Conservation (phyloP, 1,140 invertebrate genomes). For the Lineus longissimus region DNA sequence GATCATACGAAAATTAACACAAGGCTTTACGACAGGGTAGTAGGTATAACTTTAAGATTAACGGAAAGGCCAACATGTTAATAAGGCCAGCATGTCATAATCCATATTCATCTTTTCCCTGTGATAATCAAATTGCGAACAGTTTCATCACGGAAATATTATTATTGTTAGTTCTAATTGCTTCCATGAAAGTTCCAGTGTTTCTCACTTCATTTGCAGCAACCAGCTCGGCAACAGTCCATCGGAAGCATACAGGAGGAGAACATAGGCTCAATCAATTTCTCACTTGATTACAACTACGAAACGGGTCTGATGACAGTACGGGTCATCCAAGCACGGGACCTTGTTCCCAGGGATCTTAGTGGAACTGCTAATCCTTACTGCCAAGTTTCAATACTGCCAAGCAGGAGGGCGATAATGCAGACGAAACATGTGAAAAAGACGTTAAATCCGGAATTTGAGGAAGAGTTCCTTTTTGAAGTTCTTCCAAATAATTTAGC, state of each 20-base stretch:
- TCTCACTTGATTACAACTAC: constrained; percentile 39
- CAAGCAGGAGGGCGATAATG: constrained; percentile 30
- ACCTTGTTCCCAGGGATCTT: constrained; percentile 41
- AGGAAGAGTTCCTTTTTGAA: constrained; percentile 53
- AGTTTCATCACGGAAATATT: too few species aligned
- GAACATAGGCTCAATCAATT: constrained; percentile 41
- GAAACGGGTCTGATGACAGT: constrained; percentile 45
- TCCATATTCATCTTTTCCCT: too few species aligned
- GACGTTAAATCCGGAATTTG: constrained; percentile 61
- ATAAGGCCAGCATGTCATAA: too few species aligned
- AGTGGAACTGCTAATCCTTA: constrained; percentile 48
- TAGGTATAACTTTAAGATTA: background rate
- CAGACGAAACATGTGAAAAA: constrained; percentile 59
- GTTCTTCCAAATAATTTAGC: constrained; percentile 29
- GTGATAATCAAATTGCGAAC: too few species aligned
- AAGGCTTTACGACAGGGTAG: constrained; percentile 20
- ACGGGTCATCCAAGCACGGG: constrained; percentile 41
- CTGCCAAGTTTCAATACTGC: constrained; percentile 40
- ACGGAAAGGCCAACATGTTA: constrained; percentile 1
- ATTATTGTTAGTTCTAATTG: too few species aligned
- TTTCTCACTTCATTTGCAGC: background rate
- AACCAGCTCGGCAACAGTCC: background rate
- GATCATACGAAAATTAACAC: constrained; percentile 30
- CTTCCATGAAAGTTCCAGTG: too few species aligned
- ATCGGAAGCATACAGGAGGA: constrained; percentile 31